Base-by-base conservation (phyloP, 1,140 invertebrate genomes). In the Anoplolepis gracilipes region DNA sequence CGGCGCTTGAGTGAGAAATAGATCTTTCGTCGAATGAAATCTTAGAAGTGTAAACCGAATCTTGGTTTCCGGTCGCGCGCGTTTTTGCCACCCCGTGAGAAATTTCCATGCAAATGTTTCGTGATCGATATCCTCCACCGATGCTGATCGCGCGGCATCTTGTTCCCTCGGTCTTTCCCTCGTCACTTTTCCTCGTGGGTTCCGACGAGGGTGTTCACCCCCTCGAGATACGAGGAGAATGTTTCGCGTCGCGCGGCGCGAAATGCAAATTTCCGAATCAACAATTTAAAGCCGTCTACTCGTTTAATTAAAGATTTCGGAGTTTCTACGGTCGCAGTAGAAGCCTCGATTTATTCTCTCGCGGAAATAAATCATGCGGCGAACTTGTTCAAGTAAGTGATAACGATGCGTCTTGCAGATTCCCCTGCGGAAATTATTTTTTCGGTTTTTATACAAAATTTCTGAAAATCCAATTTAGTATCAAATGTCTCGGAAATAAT, bases 81-180 rank as follows among this genome's bases (percentile, higher is more conserved):
- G 46, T 49, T 49, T 39, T 57, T 25, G 53, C 49, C 53, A 36
- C 77, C 6, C 13, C 19, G 36, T 30, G 19, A 84, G 72, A 53
- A 84, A 79, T 85, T 87, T 78, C 42, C 79, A 88, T 84, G 84
- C 76, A 85, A 84, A 76, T 78, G 69, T 86, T 42, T 33, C 57
- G 72, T 86, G 79, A 87, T 86, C 84, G 57, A 81, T 81, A 72
- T 62, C 49, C 70, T 64, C 46, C 33, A 11, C 53, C 57, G 57
- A 72, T 59, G 59, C 84, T 57, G 67, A 72, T 82, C 57, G 33
- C 55, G 28, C 36, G 36, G 46, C 42, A 53, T 39, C 55, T 85
- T 67, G 39, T 59, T 61, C 33, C 65, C 30, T 49, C 46, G 16
- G 59, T 70, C 57, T 28, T 25, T 73, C 25, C n/a, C n/a, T 25